phyloP scores from a whole-genome alignment of 2,113 vertebrate genomes.

The Calypte anna region DNA sequence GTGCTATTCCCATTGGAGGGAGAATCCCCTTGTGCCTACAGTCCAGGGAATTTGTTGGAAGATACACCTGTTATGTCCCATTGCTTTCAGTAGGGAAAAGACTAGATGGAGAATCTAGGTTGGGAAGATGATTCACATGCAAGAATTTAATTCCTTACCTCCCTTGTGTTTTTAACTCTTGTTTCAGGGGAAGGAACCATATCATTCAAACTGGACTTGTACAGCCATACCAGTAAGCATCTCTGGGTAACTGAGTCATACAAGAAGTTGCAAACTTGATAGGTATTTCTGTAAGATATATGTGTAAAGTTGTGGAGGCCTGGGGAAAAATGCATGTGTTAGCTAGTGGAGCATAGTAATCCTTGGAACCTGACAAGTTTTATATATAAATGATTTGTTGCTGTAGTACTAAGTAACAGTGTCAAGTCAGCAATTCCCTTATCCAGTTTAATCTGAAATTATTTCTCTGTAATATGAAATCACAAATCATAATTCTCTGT shows the following conservation, averaged over 20 bases:
- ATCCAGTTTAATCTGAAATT: background rate
- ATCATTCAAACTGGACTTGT: background rate
- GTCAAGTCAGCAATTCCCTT: background rate
- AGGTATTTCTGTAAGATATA: background rate
- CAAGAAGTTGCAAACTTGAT: background rate
- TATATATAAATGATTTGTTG: background rate
- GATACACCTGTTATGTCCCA: background rate
- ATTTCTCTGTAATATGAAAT: background rate
- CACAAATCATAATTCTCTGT: background rate
- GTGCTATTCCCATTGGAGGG: background rate
- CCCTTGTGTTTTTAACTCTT: background rate
- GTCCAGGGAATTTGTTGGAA: background rate
- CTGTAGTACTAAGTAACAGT: background rate
- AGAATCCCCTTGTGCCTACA: background rate
- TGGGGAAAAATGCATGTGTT: background rate
- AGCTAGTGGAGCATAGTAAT: background rate
- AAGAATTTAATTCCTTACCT: background rate
- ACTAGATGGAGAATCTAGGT: background rate
- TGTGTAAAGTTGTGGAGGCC: rapidly evolving
- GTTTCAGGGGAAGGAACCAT: background rate
- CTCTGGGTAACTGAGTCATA: background rate
- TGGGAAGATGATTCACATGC: background rate
- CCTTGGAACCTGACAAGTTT: background rate
- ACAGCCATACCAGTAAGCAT: background rate
- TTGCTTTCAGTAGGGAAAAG: background rate